Conservation (phyloP, 2,888 invertebrate genomes). For the Epsilonema sp. region DNA sequence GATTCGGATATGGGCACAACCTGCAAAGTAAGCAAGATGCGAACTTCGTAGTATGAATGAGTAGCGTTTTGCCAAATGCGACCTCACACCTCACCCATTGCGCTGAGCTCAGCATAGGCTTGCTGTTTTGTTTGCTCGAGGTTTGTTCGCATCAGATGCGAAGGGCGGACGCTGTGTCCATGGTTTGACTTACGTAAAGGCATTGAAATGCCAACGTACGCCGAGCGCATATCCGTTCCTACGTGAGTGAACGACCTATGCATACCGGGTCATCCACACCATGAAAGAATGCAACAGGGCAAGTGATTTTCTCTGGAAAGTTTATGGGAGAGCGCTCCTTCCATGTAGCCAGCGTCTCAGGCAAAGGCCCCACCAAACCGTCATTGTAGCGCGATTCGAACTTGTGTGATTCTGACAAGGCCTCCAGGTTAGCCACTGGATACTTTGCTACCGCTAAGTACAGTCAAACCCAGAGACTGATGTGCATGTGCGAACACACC, state of each 20-base stretch:
- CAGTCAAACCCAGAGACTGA: neutral
- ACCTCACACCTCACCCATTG: neutral
- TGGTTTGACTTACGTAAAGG: too few relatives aligned
- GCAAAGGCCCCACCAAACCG: conserved; percentile 22
- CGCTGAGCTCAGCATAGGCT: too few relatives aligned
- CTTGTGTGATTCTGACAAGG: conserved; percentile 31
- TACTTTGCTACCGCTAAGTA: conserved; percentile 29
- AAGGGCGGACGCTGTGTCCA: too few relatives aligned
- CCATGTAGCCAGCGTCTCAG: conserved; percentile 17
- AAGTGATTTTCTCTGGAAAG: conserved; percentile 27
- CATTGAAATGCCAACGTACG: too few relatives aligned
- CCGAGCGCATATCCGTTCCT: too few relatives aligned
- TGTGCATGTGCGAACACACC: neutral
- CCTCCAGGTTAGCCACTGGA: conserved; percentile 32
- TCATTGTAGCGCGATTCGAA: conserved; percentile 33
- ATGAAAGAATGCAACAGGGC: conserved; percentile 32
- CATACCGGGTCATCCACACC: conserved; percentile 32
- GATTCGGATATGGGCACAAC: conserved; percentile 32
- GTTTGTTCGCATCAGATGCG: too few relatives aligned
- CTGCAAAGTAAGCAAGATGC: too few relatives aligned
- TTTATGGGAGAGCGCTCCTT: conserved; percentile 29
- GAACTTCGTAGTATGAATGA: too few relatives aligned
- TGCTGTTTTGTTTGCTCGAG: too few relatives aligned
- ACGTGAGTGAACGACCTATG: too few relatives aligned
- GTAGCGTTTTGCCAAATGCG: neutral